Evolutionary conservation across 2,888 invertebrate genomes (phyloP).

Genomic region (Ceramica pisi): DNA sequence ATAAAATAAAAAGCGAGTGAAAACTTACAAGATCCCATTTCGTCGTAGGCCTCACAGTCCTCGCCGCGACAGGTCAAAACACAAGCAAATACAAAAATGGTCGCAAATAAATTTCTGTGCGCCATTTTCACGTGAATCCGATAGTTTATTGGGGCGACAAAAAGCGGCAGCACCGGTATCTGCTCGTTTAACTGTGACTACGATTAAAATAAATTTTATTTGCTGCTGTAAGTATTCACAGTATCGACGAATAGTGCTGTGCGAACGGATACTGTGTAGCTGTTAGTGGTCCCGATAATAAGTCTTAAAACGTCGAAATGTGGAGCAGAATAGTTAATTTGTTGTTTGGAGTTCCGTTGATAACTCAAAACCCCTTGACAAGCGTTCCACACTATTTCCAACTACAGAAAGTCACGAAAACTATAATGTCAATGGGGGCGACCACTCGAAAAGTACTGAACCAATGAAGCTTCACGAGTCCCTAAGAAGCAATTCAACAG

Average conservation of each 20-base stretch:
- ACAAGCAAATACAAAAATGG: slow-evolving; percentile 56
- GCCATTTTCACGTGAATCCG: slow-evolving; percentile 64
- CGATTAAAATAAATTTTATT: slow-evolving; percentile 64
- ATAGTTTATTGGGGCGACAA: slow-evolving; percentile 63
- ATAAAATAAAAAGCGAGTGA: neutral
- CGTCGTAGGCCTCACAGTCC: slow-evolving; percentile 66
- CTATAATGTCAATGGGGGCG: neutral
- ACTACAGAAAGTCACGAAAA: neutral
- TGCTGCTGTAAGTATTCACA: slow-evolving; percentile 28
- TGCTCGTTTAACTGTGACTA: slow-evolving; percentile 47
- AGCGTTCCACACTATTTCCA: neutral
- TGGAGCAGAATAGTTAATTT: slow-evolving; percentile 27
- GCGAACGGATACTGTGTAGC: slow-evolving; percentile 22
- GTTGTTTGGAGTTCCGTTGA: slow-evolving; percentile 14
- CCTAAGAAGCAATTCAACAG: neutral
- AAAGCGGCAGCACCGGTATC: slow-evolving; percentile 61
- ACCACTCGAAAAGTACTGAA: neutral
- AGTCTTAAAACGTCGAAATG: neutral
- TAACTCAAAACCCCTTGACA: neutral
- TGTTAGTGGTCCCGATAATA: slow-evolving; percentile 27
- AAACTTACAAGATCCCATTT: slow-evolving; percentile 67
- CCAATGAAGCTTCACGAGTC: neutral
- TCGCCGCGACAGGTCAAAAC: slow-evolving; percentile 59
- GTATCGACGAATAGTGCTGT: slow-evolving; percentile 3
- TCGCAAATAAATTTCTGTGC: slow-evolving; percentile 57